Conservation (phyloP, 2,113 vertebrate genomes). For the Urocynchramus pylzowi region DNA sequence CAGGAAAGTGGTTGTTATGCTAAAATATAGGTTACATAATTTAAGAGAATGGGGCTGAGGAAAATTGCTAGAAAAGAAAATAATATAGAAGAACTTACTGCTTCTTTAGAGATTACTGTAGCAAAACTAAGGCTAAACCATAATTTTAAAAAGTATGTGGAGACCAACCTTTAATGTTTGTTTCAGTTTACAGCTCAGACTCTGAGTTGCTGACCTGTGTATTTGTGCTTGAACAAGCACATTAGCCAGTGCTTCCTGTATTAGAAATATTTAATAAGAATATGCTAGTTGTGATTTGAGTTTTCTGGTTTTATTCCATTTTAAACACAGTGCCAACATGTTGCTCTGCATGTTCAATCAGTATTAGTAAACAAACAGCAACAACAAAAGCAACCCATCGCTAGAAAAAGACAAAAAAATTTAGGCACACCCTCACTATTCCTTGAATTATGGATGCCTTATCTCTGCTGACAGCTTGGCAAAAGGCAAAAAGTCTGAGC, state of each 20-base stretch:
- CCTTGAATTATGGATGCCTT: not conserved
- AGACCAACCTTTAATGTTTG: not conserved
- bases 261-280: not conserved
- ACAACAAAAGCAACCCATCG: not conserved
- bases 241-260: not conserved
- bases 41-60: conserved; percentile 4
- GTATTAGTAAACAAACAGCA: not conserved
- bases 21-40: conserved; percentile 13
- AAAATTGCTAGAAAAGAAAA: conserved; percentile 42
- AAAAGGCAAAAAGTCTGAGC: not conserved
- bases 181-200: not conserved
- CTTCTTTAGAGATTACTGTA: conserved; percentile 14
- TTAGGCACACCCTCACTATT: not conserved
- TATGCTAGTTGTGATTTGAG: not conserved
- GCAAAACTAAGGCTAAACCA: not conserved
- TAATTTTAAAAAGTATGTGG: not conserved
- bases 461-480: not conserved
- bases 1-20: not conserved
- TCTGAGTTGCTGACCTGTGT: not conserved
- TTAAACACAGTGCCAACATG: not conserved
- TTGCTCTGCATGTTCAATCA: not conserved
- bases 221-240: not conserved
- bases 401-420: not conserved
- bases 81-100: not conserved
- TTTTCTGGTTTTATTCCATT: not conserved